phyloP scores from a whole-genome alignment of 2,888 invertebrate species.

The Mythimna albipuncta region DNA sequence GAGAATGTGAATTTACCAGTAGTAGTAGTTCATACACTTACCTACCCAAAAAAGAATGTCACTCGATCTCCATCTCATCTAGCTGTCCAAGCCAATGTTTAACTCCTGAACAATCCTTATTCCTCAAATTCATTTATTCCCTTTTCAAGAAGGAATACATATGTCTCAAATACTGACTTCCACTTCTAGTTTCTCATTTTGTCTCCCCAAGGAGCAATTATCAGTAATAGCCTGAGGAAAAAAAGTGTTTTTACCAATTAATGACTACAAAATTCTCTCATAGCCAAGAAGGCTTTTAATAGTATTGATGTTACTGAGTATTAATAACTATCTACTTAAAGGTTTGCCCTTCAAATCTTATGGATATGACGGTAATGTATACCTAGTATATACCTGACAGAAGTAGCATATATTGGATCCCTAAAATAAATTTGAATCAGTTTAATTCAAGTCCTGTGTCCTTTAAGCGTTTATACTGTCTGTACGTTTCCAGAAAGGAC shows the following conservation, averaged over 20 bases:
- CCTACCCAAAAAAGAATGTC: background rate
- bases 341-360: slow-evolving; percentile 19
- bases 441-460: background rate
- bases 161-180: slow-evolving; percentile 61
- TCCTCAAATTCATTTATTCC: slow-evolving; percentile 31
- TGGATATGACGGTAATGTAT: slow-evolving; percentile 40
- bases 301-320: slow-evolving; percentile 11
- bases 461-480: background rate
- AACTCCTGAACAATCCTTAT: slow-evolving; percentile 12
- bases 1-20: slow-evolving; percentile 32
- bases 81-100: slow-evolving; percentile 10
- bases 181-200: slow-evolving; percentile 57
- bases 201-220: slow-evolving; percentile 49
- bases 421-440: background rate
- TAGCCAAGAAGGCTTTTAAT: background rate
- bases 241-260: background rate
- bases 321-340: slow-evolving; percentile 6
- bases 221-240: slow-evolving; percentile 28
- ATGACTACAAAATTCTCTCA: background rate
- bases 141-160: slow-evolving; percentile 59
- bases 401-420: slow-evolving; percentile 1
- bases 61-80: background rate
- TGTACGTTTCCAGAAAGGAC: slow-evolving; percentile 80
- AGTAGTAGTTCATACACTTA: background rate
- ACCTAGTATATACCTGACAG: background rate